Evolutionary conservation across 2,888 invertebrate species (phyloP).

Genomic region (Rhyacophila evoluta): DNA sequence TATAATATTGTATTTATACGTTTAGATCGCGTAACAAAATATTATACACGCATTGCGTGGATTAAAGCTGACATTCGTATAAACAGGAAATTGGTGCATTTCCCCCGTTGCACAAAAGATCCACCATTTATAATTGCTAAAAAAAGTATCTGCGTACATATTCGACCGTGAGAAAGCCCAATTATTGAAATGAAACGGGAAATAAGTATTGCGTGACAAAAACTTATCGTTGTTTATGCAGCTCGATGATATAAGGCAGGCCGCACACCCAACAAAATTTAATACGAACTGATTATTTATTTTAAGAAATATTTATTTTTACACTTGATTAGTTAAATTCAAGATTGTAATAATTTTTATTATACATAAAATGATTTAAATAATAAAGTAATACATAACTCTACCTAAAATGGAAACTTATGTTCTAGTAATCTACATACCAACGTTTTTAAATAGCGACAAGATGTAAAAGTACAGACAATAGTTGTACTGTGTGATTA

Average conservation of each 20-base stretch:
- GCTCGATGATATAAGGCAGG: background rate
- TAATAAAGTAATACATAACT: too few species aligned
- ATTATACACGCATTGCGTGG: background rate
- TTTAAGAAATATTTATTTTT: too few species aligned
- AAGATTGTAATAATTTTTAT: too few species aligned
- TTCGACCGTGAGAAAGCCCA: background rate
- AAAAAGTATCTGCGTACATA: constrained; percentile 2
- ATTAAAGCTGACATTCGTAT: background rate
- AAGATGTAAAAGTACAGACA: too few species aligned
- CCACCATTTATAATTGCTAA: background rate
- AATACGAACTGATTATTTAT: too few species aligned
- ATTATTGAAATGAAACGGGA: background rate
- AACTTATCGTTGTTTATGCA: background rate
- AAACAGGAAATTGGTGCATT: constrained; percentile 21
- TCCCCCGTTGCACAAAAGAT: background rate
- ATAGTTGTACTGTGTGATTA: too few species aligned
- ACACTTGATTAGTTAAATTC: too few species aligned
- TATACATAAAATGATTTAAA: too few species aligned
- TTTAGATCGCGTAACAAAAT: background rate
- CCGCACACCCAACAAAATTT: background rate
- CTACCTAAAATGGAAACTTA: too few species aligned
- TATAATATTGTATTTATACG: too few species aligned
- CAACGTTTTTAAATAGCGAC: too few species aligned
- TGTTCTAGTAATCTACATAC: too few species aligned
- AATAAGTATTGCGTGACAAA: constrained; percentile 3